Evolutionary conservation across 2,888 invertebrate genomes (phyloP), one percentile per base, ranked within the genome.

Genomic region (Drosophila cyrtoloma): DNA sequence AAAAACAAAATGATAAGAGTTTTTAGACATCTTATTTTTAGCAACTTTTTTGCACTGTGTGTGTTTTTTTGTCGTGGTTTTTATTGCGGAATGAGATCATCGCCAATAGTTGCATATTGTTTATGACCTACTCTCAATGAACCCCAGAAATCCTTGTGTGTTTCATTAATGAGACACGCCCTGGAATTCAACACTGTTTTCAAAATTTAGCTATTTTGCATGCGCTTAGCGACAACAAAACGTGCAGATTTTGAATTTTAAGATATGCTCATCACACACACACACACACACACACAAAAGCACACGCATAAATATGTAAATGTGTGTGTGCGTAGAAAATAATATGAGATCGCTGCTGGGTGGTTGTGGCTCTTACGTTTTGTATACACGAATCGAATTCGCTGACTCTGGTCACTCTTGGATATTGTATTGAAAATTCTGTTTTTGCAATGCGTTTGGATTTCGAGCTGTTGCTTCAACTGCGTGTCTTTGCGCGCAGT

Each of bases 401-500:
- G 60, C 33, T 58, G 63, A 50, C 65, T 57, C 22, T 65, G 61
- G 39, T 28, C 59, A 65, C 68, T 65, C 73, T 69, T 74, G 16
- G 47, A 30, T 26, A 42, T 65, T 69, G 53, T 53, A 57, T 61
- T 64, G 30, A 30, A 57, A 71, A 75, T 53, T 77, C 52, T 59
- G 55, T 52, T 50, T 51, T 67, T 39, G 52, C 53, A 47, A 39
- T 58, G 44, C 52, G 37, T 72, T 58, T 67, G 68, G 58, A 61
- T 71, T 64, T 66, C 69, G 67, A 71, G 47, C 71, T 71, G 47
- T 65, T 42, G 66, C 53, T 66, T 67, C 4, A 47, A 47, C 7
- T 64, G 62, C 77, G 76, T 83, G 91, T 81, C 82, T 85, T 85
- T 75, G 75, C 87, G 83, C 90, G 88, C 88, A n/a, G 86, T 81